These are phyloP conservation scores for Notodonta dromedarius DNA, from an alignment of 2,888 invertebrate species.

Conservation along the genomic window DNA sequence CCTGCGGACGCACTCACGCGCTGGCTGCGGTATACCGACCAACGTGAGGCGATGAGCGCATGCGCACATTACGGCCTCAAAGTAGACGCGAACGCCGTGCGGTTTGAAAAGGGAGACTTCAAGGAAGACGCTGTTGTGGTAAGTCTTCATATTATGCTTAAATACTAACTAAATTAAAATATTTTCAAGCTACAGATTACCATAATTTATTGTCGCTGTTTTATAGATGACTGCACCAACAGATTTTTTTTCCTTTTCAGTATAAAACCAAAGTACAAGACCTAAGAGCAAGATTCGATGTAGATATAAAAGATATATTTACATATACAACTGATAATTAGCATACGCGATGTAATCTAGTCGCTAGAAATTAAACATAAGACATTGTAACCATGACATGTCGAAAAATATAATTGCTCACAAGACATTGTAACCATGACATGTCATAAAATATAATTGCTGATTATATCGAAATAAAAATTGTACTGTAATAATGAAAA, in stretches of 20 bases:
- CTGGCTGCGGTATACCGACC: constrained; percentile 75
- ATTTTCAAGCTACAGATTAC: too few relatives aligned
- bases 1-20: constrained; percentile 71
- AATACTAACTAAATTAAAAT: neutral
- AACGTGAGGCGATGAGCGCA: constrained; percentile 63
- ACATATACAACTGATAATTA: constrained; percentile 32
- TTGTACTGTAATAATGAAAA: too few relatives aligned
- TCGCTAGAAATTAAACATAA: too few relatives aligned
- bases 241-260: constrained; percentile 41
- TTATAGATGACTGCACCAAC: too few relatives aligned
- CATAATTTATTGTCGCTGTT: too few relatives aligned
- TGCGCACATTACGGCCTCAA: constrained; percentile 80
- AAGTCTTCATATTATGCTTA: constrained; percentile 35
- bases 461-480: neutral
- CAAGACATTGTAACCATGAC: too few relatives aligned
- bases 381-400: too few relatives aligned
- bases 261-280: constrained; percentile 39
- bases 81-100: constrained; percentile 47
- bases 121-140: constrained; percentile 67
- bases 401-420: too few relatives aligned
- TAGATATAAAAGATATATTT: constrained; percentile 45
- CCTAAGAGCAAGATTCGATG: constrained; percentile 35
- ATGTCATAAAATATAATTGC: too few relatives aligned
- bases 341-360: too few relatives aligned
- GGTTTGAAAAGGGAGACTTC: constrained; percentile 62